A percentile compares a stretch with the other conserved stretches of the same genome.
Conservation (phyloP, 1,140 invertebrate genomes). For the Episyrphus balteatus region DNA sequence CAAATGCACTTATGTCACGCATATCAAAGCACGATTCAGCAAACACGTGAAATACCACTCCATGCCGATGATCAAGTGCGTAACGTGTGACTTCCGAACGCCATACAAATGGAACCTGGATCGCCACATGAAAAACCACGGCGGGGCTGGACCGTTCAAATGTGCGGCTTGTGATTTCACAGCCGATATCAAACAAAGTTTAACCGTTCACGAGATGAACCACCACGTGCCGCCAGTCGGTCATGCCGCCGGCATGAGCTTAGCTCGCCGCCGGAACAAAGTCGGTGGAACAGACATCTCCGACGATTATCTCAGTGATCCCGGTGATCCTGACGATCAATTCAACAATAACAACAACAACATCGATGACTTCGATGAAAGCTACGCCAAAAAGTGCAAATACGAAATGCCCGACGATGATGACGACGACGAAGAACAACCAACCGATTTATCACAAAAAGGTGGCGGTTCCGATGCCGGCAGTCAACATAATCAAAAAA, state of each 20-base stretch:
- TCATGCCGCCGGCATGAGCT: constrained; percentile 41
- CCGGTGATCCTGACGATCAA: constrained; percentile 29
- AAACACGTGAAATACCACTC: constrained; percentile 92
- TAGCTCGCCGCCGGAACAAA: constrained; percentile 48
- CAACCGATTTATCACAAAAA: constrained; percentile 41
- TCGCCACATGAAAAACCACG: constrained; percentile 84
- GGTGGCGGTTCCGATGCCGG: constrained; percentile 26
- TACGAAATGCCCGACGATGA: constrained; percentile 5
- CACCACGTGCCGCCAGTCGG: constrained; percentile 70
- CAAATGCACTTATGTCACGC: constrained; percentile 83
- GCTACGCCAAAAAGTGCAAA: constrained; percentile 25
- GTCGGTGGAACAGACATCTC: constrained; percentile 56
- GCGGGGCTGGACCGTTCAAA: constrained; percentile 64
- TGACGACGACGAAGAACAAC: constrained; percentile 36
- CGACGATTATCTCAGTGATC: constrained; percentile 33
- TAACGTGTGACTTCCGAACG: constrained; percentile 83
- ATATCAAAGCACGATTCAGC: constrained; percentile 78
- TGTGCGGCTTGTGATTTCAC: constrained; percentile 86
- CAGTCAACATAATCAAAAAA: constrained; percentile 30
- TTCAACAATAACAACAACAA: constrained; percentile 28
- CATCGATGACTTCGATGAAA: constrained; percentile 25
- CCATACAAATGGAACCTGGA: constrained; percentile 68
- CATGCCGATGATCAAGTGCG: constrained; percentile 88
- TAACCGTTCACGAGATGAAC: constrained; percentile 85
- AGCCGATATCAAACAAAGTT: constrained; percentile 81